Conservation (phyloP, 2,113 vertebrate species). For the Uropsilus gracilis region DNA sequence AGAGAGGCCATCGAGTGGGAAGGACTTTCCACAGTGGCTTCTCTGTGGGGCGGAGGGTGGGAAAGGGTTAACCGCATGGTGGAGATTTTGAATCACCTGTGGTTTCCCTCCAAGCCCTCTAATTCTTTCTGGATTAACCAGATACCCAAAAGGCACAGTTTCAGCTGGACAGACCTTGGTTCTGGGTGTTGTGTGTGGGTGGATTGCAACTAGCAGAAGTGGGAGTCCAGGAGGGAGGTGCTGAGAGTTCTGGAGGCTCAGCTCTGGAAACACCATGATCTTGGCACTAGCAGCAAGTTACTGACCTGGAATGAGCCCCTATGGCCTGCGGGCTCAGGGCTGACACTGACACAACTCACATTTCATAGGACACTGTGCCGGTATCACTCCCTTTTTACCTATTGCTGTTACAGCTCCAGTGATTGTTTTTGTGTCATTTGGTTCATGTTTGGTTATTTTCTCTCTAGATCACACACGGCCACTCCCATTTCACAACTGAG, state of each 20-base stretch:
- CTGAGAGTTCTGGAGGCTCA: background rate
- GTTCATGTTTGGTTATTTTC: too few relatives aligned
- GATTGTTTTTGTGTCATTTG: too few relatives aligned
- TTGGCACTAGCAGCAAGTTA: background rate
- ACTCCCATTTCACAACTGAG: too few relatives aligned
- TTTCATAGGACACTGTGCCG: background rate
- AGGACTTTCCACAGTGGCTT: rapidly evolving
- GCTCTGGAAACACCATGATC: background rate
- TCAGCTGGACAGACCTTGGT: background rate
- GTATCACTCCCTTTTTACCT: too few relatives aligned
- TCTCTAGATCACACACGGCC: too few relatives aligned
- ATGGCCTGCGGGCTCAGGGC: too few relatives aligned
- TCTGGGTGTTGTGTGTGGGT: background rate
- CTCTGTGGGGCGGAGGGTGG: background rate
- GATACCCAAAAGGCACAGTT: background rate
- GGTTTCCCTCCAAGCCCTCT: background rate
- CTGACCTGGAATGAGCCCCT: rapidly evolving
- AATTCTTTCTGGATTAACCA: background rate
- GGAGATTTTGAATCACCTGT: background rate
- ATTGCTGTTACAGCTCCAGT: too few relatives aligned
- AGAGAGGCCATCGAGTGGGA: background rate
- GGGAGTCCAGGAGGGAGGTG: background rate
- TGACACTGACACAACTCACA: too few relatives aligned
- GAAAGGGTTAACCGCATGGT: background rate
- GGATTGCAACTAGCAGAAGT: background rate